phyloP scores from a whole-genome alignment of 2,888 invertebrate species.

The Pterostichus niger region DNA sequence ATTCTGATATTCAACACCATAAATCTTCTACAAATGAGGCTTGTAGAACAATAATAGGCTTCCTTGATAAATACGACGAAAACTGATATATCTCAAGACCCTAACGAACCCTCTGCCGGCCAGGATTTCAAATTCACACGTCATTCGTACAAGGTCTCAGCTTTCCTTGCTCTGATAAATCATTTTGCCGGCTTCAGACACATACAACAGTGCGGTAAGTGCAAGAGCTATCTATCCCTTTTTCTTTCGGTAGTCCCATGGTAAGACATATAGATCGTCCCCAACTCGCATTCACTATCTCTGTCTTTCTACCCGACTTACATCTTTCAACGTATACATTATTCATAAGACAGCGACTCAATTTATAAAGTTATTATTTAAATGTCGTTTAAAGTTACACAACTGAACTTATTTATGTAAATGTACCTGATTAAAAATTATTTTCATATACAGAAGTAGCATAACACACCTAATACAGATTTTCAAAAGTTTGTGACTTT shows the following conservation, averaged over 20 bases:
- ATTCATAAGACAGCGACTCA: constrained; percentile 56
- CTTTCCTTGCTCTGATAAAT: constrained; percentile 39
- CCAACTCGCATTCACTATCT: neutral
- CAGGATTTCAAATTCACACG: constrained; percentile 58
- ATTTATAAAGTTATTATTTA: constrained; percentile 66
- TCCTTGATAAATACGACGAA: neutral
- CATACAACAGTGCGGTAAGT: neutral
- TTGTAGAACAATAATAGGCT: constrained; percentile 32
- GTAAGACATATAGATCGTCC: neutral
- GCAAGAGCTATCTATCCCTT: neutral
- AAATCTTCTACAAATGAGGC: neutral
- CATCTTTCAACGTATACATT: constrained; percentile 44
- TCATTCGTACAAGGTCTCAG: constrained; percentile 50
- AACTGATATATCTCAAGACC: constrained; percentile 23
- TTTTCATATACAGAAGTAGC: neutral
- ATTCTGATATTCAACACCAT: neutral
- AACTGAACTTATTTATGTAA: constrained; percentile 50
- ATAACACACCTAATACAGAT: too few relatives aligned
- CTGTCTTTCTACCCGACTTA: constrained; percentile 33
- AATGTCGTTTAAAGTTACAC: constrained; percentile 58
- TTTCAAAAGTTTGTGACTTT: too few relatives aligned
- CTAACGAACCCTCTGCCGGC: constrained; percentile 25
- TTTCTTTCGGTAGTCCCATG: neutral
- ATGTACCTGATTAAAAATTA: constrained; percentile 33
- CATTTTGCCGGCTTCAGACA: constrained; percentile 53